phyloP scores from a whole-genome alignment of 2,888 invertebrate species.

The Dorcus hopei region DNA sequence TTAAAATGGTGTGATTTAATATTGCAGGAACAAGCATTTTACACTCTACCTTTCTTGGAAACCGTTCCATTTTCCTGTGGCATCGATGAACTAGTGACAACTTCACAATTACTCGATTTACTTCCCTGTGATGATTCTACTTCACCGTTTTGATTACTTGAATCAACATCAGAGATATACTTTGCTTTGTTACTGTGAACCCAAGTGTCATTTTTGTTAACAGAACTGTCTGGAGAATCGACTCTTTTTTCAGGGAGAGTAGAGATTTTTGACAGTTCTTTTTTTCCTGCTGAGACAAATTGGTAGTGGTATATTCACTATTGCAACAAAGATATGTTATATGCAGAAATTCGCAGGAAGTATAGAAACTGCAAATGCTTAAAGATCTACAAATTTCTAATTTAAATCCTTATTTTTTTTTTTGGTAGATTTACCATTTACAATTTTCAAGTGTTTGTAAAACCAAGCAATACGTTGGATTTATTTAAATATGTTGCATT shows the following conservation, averaged over 20 bases:
- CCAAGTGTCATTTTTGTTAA: constrained; percentile 4
- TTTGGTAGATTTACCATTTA: too few relatives aligned
- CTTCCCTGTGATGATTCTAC: constrained; percentile 20
- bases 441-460: too few relatives aligned
- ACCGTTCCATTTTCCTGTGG: constrained; percentile 52
- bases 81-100: constrained; percentile 29
- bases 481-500: too few relatives aligned
- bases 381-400: too few relatives aligned
- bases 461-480: too few relatives aligned
- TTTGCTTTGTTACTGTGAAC: constrained; percentile 5
- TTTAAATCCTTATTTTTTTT: too few relatives aligned
- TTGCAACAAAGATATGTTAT: too few relatives aligned
- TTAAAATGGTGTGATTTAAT: constrained; percentile 15
- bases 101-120: constrained; percentile 21
- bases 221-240: constrained; percentile 34
- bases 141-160: constrained; percentile 42
- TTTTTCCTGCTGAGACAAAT: too few relatives aligned
- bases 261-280: too few relatives aligned
- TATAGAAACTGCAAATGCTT: too few relatives aligned
- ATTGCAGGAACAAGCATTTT: neutral
- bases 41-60: neutral
- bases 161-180: constrained; percentile 35
- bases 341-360: too few relatives aligned
- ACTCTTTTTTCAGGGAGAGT: constrained; percentile 25
- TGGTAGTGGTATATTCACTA: too few relatives aligned